Percentiles rank a stretch among this genome's conserved stretches.
phyloP scores from a whole-genome alignment of 2,888 invertebrate species.

The Drepanosiphum platanoidis region DNA sequence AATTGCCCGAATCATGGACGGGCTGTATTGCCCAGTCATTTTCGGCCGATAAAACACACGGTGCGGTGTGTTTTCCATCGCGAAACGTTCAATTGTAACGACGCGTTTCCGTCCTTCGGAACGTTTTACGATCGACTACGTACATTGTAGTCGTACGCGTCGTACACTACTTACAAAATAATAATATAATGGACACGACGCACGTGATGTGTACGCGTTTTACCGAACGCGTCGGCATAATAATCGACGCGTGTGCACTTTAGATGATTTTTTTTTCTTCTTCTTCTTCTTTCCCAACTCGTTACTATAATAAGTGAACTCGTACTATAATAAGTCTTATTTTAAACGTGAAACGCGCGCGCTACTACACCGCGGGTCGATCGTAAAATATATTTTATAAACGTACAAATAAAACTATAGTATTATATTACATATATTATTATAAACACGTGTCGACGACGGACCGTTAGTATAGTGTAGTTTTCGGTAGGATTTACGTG shows the following conservation, averaged over 20 bases:
- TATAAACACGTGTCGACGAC: neutral
- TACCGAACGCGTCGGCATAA: neutral
- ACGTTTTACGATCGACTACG: constrained; percentile 18
- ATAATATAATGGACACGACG: no score
- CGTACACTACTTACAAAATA: no score
- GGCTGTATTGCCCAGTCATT: constrained; percentile 14
- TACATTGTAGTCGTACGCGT: neutral
- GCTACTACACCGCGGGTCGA: neutral
- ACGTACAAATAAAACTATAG: neutral
- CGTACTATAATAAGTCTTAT: neutral
- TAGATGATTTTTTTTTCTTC: neutral
- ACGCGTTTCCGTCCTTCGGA: constrained; percentile 28
- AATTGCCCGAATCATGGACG: neutral
- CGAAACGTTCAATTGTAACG: constrained; percentile 12
- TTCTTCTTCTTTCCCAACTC: neutral
- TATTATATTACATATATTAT: neutral
- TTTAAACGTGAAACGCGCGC: neutral
- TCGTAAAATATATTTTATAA: neutral
- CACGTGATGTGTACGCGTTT: neutral
- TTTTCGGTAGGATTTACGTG: constrained; percentile 28
- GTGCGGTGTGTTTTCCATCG: neutral
- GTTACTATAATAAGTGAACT: neutral
- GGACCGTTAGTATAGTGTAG: neutral
- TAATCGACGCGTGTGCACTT: neutral
- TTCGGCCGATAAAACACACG: neutral